A percentile compares a stretch with the other conserved stretches of the same genome.
These are phyloP conservation scores for Andrena bicolor DNA, from an alignment of 2,888 invertebrate species.

Conservation along the genomic window DNA sequence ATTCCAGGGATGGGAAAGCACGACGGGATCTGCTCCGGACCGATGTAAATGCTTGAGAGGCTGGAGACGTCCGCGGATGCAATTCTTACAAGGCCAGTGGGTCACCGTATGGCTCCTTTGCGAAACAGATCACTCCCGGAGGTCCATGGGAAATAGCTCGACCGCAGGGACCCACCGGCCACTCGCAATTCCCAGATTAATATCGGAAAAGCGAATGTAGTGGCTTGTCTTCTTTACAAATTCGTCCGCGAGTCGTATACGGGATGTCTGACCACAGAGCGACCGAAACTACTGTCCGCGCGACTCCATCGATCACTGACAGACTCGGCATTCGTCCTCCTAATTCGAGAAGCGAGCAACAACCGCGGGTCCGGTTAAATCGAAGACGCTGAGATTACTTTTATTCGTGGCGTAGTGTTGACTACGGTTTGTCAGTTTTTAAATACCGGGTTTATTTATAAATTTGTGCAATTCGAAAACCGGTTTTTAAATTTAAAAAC, in stretches of 20 bases:
- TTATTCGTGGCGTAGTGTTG: not conserved
- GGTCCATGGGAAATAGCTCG: not conserved
- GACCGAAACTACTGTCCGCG: not conserved
- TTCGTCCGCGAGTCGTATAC: not conserved
- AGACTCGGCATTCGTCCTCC: too few relatives aligned
- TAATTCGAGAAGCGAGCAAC: not conserved
- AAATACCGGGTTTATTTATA: too few relatives aligned
- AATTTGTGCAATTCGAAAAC: too few relatives aligned
- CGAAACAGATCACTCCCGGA: not conserved
- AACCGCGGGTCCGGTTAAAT: not conserved
- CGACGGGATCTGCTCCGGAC: not conserved
- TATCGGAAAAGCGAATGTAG: constrained; percentile 16
- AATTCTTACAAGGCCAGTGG: constrained; percentile 4
- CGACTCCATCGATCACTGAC: constrained; percentile 9
- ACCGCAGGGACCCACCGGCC: constrained; percentile 4
- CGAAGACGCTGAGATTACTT: not conserved
- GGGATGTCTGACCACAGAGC: constrained; percentile 9
- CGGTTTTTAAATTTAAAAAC: too few relatives aligned
- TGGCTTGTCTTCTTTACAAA: constrained; percentile 15
- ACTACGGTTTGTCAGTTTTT: too few relatives aligned
- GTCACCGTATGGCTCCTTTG: not conserved
- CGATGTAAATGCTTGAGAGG: not conserved
- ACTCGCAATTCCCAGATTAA: constrained; percentile 21
- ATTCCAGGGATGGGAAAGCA: not conserved
- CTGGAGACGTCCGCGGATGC: not conserved